These are phyloP conservation scores for Probaryconus sp. DNA, from an alignment of 1,140 invertebrate species.

Conservation along the genomic window DNA sequence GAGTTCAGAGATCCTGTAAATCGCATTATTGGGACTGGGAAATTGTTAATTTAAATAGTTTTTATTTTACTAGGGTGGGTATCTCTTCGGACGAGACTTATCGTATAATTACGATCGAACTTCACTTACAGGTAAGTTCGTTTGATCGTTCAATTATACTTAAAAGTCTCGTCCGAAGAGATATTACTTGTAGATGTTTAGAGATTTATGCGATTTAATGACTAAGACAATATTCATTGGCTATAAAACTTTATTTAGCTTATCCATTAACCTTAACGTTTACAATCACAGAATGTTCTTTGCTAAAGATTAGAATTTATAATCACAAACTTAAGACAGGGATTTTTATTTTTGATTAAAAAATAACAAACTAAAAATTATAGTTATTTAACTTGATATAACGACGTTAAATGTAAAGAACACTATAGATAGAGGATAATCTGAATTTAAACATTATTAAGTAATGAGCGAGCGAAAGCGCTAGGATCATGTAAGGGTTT, in stretches of 20 bases:
- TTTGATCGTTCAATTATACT: too few species aligned
- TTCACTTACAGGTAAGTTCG: too few species aligned
- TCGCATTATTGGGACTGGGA: too few species aligned
- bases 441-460: neutral
- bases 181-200: constrained; percentile 3
- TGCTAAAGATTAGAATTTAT: neutral
- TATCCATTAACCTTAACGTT: neutral
- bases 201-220: neutral
- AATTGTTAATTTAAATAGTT: too few species aligned
- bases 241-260: neutral
- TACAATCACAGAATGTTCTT: neutral
- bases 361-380: neutral
- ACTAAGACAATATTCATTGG: neutral
- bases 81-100: too few species aligned
- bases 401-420: neutral
- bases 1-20: too few species aligned
- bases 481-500: neutral
- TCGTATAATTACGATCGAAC: too few species aligned
- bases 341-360: neutral
- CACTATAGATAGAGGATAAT: neutral
- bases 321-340: neutral
- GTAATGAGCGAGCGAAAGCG: neutral
- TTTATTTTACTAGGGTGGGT: too few species aligned
- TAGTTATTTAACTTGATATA: neutral
- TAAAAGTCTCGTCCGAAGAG: too few species aligned